Base-by-base conservation (phyloP, 2,113 vertebrate species). In the Trematocara zebra region DNA sequence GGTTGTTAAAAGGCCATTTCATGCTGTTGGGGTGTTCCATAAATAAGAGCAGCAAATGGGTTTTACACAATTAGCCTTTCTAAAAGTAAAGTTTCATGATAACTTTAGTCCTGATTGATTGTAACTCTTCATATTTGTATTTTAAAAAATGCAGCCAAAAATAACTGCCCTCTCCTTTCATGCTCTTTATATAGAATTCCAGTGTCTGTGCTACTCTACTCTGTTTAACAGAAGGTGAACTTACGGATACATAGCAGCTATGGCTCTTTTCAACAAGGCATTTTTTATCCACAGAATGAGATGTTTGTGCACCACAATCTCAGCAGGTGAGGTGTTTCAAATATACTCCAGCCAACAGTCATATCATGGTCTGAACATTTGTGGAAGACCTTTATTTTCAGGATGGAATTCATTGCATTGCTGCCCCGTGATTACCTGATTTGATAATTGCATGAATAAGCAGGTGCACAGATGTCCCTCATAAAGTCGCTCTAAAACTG, bases 241-340 rank as follows among this genome's bases (percentile, higher is more conserved):
- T 23, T 4, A 69, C 0, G 0, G n/a, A 42, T 23, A 23, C 5
- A 9, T 69, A 42, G 8, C 0, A 5, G 40, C 40, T 28, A 28
- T 72, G 14, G 14, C 40, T 72, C 20, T 15, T 17, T 44, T 17
- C 40, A 72, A 44, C 67, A 44, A 44, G 14, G 40, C 12, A 2
- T 72, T 72, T 72, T 72, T 4, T 26, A 44, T 44, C 14, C 40
- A 26, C 14, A 44, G 40, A 72, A 72, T 44, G 64, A 72, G 37
- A 72, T 17, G 8, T 74, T 74, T 74, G 23, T 18, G 42, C 2
- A 17, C 26, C 23, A 47, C 42, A 74, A 28, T 74, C 42, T 28
- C 42, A 31, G 42, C 9, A 47, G 23, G 26, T 49, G 15, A 74
- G 42, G 15, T 74, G 69, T 5, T 47, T 74, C 23, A 18, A 47